These are phyloP conservation scores for Caretta caretta DNA, from an alignment of 2,113 vertebrate genomes.

Conservation along the genomic window DNA sequence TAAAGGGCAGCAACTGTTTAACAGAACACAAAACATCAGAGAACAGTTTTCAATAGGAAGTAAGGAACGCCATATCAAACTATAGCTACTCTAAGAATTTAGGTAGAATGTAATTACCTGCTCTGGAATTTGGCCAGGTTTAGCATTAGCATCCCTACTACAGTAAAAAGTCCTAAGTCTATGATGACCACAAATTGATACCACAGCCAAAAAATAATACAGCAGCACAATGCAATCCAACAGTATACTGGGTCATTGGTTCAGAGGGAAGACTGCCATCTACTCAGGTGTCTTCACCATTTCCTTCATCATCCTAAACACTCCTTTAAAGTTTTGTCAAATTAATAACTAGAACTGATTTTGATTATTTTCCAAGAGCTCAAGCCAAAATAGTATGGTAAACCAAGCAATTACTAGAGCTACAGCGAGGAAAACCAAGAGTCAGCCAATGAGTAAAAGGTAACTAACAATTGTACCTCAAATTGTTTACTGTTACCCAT, in stretches of 20 bases:
- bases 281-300: neutral
- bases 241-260: neutral
- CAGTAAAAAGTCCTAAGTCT: neutral
- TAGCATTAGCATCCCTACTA: neutral
- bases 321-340: neutral
- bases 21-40: rapidly evolving
- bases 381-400: neutral
- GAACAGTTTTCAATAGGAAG: neutral
- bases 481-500: slow-evolving; percentile 16
- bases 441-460: neutral
- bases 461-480: neutral
- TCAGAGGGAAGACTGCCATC: neutral
- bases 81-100: neutral
- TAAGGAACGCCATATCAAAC: neutral
- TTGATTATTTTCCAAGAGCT: neutral
- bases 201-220: neutral
- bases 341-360: neutral
- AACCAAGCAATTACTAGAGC: neutral
- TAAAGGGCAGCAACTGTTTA: neutral
- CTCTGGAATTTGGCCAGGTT: neutral
- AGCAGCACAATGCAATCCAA: neutral
- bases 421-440: neutral
- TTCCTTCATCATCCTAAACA: neutral
- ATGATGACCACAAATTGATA: neutral
- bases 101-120: neutral